Evolutionary conservation across 2,797 vertebrate genomes (phyloP).

Genomic region (Alca torda): DNA sequence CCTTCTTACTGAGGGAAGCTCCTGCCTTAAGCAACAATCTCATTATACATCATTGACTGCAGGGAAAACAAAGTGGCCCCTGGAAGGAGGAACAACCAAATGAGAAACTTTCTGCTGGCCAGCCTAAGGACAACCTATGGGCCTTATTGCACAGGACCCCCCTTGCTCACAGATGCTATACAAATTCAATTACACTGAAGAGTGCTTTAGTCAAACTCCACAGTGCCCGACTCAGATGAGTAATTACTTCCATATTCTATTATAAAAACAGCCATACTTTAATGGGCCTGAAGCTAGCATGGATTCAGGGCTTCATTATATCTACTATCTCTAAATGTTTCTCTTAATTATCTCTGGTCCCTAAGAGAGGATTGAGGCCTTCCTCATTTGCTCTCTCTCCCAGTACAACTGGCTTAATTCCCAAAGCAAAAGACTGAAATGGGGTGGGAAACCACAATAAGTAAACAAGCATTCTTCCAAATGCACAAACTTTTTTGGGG

Average conservation of each 20-base stretch:
- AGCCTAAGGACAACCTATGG: slow-evolving; percentile 4
- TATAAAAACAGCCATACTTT: slow-evolving; percentile 9
- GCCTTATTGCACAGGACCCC: neutral
- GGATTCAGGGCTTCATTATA: slow-evolving; percentile 29
- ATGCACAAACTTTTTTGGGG: neutral
- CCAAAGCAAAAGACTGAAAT: slow-evolving; percentile 2
- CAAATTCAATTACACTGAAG: slow-evolving; percentile 54
- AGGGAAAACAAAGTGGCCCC: neutral
- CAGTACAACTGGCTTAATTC: neutral
- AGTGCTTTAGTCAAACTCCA: neutral
- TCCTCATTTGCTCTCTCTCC: neutral
- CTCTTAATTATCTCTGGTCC: slow-evolving; percentile 52
- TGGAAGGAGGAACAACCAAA: slow-evolving; percentile 4
- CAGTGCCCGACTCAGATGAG: neutral
- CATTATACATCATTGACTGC: neutral
- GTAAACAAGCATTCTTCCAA: neutral
- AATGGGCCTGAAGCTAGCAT: slow-evolving; percentile 13
- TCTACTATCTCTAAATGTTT: slow-evolving; percentile 36
- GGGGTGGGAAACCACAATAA: neutral
- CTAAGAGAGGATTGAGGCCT: slow-evolving; percentile 22
- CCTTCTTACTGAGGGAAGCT: neutral
- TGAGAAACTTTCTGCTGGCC: slow-evolving; percentile 8
- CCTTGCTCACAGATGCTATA: slow-evolving; percentile 31
- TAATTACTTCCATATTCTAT: slow-evolving; percentile 47
- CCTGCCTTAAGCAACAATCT: slow-evolving; percentile 5